phyloP scores from a whole-genome alignment of 2,888 invertebrate genomes.

The Leptinotarsa peninsularis region DNA sequence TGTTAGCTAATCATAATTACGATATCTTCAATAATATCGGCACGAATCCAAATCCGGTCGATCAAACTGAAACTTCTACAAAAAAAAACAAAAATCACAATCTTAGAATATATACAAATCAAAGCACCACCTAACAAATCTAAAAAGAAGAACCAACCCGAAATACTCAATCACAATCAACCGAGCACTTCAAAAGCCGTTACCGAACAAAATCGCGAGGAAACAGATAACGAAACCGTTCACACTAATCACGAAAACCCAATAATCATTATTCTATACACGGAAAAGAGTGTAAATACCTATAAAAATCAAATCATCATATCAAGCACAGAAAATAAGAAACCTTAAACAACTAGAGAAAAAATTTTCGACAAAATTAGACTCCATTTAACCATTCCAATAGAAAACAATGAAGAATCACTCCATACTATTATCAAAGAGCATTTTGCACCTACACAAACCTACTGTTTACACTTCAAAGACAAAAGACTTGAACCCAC shows the following conservation, averaged over 20 bases:
- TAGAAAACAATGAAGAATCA: not conserved
- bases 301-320: constrained; percentile 27
- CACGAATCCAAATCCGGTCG: too few species aligned
- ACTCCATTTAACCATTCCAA: not conserved
- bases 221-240: constrained; percentile 25
- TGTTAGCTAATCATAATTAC: not conserved
- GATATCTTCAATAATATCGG: not conserved
- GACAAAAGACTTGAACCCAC: constrained; percentile 5
- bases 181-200: not conserved
- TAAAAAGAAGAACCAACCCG: not conserved
- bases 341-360: constrained; percentile 2
- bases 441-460: constrained; percentile 15
- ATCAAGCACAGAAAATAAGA: not conserved
- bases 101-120: not conserved
- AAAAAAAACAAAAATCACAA: not conserved
- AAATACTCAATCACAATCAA: not conserved
- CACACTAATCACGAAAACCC: constrained; percentile 27
- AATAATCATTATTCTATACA: constrained; percentile 13
- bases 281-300: not conserved
- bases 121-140: not conserved
- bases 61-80: not conserved
- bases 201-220: not conserved
- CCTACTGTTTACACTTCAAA: constrained; percentile 2
- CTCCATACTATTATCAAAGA: constrained; percentile 15
- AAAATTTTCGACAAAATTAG: constrained; percentile 9